Conservation (phyloP, 2,888 invertebrate genomes). For the Nymphalis urticae region DNA sequence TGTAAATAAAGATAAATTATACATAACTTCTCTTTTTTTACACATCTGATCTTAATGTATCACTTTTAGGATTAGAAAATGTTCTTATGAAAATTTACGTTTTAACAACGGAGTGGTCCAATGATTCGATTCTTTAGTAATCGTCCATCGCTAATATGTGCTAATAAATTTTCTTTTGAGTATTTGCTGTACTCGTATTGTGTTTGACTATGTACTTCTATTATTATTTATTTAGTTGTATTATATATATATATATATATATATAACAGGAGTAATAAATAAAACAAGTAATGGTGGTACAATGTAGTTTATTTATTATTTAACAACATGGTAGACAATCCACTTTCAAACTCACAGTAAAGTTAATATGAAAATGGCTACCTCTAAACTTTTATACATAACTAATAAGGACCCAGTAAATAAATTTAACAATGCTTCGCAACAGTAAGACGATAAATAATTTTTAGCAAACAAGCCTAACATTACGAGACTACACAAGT, state of each 20-base stretch:
- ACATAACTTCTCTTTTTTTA: neutral
- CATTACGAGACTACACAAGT: slow-evolving; percentile 57
- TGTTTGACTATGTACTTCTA: too few species aligned
- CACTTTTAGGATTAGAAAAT: too few species aligned
- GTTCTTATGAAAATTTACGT: too few species aligned
- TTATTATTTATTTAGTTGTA: neutral
- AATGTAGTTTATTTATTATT: slow-evolving; percentile 85
- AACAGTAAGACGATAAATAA: slow-evolving; percentile 54
- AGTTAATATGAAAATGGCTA: slow-evolving; percentile 76
- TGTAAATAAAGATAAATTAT: slow-evolving; percentile 27
- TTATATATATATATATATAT: neutral
- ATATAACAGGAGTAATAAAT: slow-evolving; percentile 44
- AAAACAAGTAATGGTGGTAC: slow-evolving; percentile 82
- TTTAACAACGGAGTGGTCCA: too few species aligned
- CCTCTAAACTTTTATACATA: slow-evolving; percentile 79
- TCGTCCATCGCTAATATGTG: too few species aligned
- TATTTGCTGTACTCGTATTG: too few species aligned
- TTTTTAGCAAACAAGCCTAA: slow-evolving; percentile 66
- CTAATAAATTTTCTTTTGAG: too few species aligned
- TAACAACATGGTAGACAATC: slow-evolving; percentile 83
- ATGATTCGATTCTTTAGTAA: too few species aligned
- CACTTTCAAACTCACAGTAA: slow-evolving; percentile 73
- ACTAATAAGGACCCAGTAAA: slow-evolving; percentile 76
- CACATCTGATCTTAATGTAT: too few species aligned
- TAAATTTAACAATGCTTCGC: slow-evolving; percentile 71